phyloP scores from a whole-genome alignment of 2,888 invertebrate genomes.

The Aleiodes testaceus region DNA sequence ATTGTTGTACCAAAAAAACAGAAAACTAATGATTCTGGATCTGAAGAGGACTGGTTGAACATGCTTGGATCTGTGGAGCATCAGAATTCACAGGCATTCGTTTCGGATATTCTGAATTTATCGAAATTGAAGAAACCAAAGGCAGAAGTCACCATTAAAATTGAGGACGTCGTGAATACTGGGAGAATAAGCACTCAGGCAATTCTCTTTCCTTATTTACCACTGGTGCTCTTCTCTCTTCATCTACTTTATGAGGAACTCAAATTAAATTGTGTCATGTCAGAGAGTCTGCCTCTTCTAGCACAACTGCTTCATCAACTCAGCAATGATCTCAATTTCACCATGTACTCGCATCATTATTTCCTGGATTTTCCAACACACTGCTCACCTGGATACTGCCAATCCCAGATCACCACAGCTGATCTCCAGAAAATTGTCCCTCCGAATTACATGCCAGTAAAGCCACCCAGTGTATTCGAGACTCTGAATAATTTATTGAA shows the following conservation, averaged over 20 bases:
- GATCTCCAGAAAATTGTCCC: conserved; percentile 77
- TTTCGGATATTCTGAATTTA: conserved; percentile 74
- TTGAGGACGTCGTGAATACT: conserved; percentile 40
- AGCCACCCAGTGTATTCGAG: conserved; percentile 82
- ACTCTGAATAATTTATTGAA: conserved; percentile 81
- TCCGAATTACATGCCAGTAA: conserved; percentile 78
- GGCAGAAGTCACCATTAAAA: conserved; percentile 41
- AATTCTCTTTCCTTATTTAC: conserved; percentile 82
- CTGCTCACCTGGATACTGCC: conserved; percentile 62
- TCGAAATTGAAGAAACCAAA: conserved; percentile 49
- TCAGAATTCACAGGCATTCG: conserved; percentile 72
- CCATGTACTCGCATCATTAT: conserved; percentile 85
- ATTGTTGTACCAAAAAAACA: conserved; percentile 83
- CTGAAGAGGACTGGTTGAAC: conserved; percentile 88
- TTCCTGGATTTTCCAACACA: conserved; percentile 87
- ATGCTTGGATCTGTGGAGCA: conserved; percentile 78
- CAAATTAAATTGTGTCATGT: conserved; percentile 84
- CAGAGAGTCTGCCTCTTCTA: conserved; percentile 80
- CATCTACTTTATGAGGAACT: conserved; percentile 94
- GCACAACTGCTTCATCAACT: conserved; percentile 84
- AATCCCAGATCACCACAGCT: conserved; percentile 76
- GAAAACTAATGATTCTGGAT: conserved; percentile 84
- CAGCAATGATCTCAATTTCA: conserved; percentile 83
- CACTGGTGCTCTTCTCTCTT: conserved; percentile 84
- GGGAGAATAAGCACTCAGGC: conserved; percentile 79